Base-by-base conservation (phyloP, 2,888 invertebrate genomes). In the Protodeltote pygarga region DNA sequence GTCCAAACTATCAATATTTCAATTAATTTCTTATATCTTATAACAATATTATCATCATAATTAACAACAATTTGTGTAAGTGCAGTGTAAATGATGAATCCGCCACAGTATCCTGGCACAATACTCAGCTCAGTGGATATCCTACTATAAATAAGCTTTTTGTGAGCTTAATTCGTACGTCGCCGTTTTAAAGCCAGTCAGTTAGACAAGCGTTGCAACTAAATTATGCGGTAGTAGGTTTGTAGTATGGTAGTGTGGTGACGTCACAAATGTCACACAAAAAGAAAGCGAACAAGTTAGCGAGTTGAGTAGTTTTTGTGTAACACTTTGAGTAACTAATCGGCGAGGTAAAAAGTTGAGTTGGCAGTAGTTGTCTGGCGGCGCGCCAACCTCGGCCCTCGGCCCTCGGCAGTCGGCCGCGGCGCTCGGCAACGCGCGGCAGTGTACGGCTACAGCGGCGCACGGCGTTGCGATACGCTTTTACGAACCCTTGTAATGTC, bases 291-390 rank as follows among this genome's bases (percentile, higher is more conserved):
- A 37, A 24, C 54, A 40, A 65, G 40, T 69, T 61, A 48, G 45
- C 34, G 42, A 55, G 55, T 44, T 41, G 42, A 53, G 41, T 49
- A 57, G 55, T 67, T 72, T 73, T 69, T 73, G 71, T 67, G 59
- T 61, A 61, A 63, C 72, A 67, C 71, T 71, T 62, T 61, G 60
- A 64, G 72, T 58, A 70, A 71, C 65, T 73, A 73, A 70, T 71
- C 72, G 70, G 42, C 16, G 50, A 71, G 70, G 70, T 73, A 71
- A 65, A 64, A 69, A 69, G 42, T 55, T 37, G 57, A 49, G 49
- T 62, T 62, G 63, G 63, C 59, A 55, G 59, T 44, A 44, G 21
- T 55, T 17, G 15, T 28, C 49, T 62, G 59, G 63, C 59, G 14
- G 14, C 5, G 23, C 10, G 59, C 59, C 59, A 62, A 25, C 1